A percentile compares a stretch with the other conserved stretches of the same genome.
These are phyloP conservation scores for Cyrtorhinus lividipennis DNA, from an alignment of 1,140 invertebrate genomes.

Conservation along the genomic window DNA sequence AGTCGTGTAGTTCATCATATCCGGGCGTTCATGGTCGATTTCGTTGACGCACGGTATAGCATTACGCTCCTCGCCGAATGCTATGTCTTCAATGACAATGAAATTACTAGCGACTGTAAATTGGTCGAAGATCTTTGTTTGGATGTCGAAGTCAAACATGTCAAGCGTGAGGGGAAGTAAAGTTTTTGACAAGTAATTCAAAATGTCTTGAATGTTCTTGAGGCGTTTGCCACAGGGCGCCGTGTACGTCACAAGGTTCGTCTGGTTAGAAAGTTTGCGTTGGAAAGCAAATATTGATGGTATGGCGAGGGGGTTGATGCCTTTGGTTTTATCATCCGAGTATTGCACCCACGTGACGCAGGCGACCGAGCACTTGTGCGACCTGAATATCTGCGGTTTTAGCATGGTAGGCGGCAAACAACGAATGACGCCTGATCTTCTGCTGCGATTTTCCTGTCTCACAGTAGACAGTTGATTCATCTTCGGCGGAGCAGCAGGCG, in stretches of 20 bases:
- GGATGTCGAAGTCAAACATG: constrained; percentile 71
- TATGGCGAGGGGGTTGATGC: constrained; percentile 67
- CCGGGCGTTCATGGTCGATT: constrained; percentile 64
- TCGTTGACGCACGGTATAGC: constrained; percentile 82
- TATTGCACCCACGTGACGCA: constrained; percentile 44
- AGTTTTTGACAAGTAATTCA: constrained; percentile 54
- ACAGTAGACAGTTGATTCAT: background rate
- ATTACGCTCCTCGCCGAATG: constrained; percentile 70
- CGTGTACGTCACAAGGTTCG: constrained; percentile 53
- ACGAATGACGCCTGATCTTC: background rate
- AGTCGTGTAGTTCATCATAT: constrained; percentile 75
- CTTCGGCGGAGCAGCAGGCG: background rate
- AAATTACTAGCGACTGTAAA: constrained; percentile 43
- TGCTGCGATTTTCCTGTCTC: background rate
- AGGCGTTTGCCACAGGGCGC: constrained; percentile 75
- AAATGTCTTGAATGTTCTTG: constrained; percentile 62
- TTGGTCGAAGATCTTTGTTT: constrained; percentile 64
- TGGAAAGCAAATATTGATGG: constrained; percentile 80
- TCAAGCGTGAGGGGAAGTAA: constrained; percentile 67
- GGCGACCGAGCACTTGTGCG: constrained; percentile 23
- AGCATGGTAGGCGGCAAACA: background rate
- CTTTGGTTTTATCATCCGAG: constrained; percentile 43
- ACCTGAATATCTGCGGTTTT: background rate
- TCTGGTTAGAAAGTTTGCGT: constrained; percentile 25
- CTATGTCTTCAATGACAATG: constrained; percentile 45